phyloP scores from a whole-genome alignment of 2,888 invertebrate species.

The Macrosiphum euphorbiae region DNA sequence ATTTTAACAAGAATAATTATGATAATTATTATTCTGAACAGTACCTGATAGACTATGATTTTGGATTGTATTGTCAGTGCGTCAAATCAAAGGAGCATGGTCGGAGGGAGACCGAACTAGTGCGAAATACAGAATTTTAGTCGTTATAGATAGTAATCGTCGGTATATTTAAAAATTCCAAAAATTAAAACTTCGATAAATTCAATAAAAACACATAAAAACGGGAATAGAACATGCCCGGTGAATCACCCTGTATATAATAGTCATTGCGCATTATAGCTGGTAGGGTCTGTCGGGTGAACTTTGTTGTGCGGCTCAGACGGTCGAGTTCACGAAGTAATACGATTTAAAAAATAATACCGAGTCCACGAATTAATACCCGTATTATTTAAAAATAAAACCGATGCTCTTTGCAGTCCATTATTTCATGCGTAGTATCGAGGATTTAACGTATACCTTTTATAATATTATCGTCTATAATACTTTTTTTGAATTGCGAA shows the following conservation, averaged over 20 bases:
- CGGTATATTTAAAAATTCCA: too few relatives aligned
- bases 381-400: constrained; percentile 25
- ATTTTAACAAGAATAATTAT: too few relatives aligned
- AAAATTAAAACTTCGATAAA: too few relatives aligned
- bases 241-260: neutral
- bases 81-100: too few relatives aligned
- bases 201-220: too few relatives aligned
- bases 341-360: neutral
- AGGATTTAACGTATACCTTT: neutral
- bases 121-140: too few relatives aligned
- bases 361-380: neutral
- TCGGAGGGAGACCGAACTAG: too few relatives aligned
- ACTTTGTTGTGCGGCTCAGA: neutral
- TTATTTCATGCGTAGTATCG: neutral
- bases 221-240: too few relatives aligned
- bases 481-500: neutral
- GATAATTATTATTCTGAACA: too few relatives aligned
- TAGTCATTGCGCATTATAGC: neutral
- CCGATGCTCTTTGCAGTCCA: neutral
- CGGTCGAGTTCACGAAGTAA: neutral
- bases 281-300: neutral
- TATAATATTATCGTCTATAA: neutral
- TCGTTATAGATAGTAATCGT: too few relatives aligned
- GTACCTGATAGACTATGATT: too few relatives aligned
- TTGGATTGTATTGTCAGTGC: too few relatives aligned